phyloP scores from a whole-genome alignment of 2,888 invertebrate species.

The Drosophila maculinotata region DNA sequence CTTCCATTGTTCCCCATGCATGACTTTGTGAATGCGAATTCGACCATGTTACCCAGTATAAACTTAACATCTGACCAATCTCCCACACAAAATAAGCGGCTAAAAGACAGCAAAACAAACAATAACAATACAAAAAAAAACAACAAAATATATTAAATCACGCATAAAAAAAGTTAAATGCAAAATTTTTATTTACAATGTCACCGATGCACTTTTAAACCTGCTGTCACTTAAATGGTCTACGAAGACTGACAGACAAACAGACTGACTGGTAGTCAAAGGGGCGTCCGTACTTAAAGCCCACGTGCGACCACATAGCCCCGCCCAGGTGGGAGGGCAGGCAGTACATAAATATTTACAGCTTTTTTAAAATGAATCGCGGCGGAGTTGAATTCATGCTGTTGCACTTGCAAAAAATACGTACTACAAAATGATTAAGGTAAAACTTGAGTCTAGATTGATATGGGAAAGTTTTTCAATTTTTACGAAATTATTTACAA shows the following conservation, averaged over 20 bases:
- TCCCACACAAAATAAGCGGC: slow-evolving; percentile 8
- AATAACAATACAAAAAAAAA: slow-evolving; percentile 27
- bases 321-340: slow-evolving; percentile 9
- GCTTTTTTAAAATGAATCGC: slow-evolving; percentile 71
- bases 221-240: slow-evolving; percentile 56
- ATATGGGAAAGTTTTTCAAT: no score
- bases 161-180: slow-evolving; percentile 65
- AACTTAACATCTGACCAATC: slow-evolving; percentile 12
- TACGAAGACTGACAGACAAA: slow-evolving; percentile 10
- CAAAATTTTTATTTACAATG: slow-evolving; percentile 76
- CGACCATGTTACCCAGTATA: not conserved
- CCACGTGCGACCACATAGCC: slow-evolving; percentile 14
- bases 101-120: slow-evolving; percentile 3
- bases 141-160: slow-evolving; percentile 49
- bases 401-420: slow-evolving; percentile 39
- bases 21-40: not conserved
- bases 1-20: not conserved
- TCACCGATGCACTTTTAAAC: slow-evolving; percentile 51
- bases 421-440: not conserved
- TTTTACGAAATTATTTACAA: no score
- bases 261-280: slow-evolving; percentile 32
- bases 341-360: slow-evolving; percentile 72
- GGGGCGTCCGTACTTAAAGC: slow-evolving; percentile 53
- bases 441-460: no score
- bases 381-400: no score